phyloP scores from a whole-genome alignment of 2,888 invertebrate species.

The Thymelicus lineola region DNA sequence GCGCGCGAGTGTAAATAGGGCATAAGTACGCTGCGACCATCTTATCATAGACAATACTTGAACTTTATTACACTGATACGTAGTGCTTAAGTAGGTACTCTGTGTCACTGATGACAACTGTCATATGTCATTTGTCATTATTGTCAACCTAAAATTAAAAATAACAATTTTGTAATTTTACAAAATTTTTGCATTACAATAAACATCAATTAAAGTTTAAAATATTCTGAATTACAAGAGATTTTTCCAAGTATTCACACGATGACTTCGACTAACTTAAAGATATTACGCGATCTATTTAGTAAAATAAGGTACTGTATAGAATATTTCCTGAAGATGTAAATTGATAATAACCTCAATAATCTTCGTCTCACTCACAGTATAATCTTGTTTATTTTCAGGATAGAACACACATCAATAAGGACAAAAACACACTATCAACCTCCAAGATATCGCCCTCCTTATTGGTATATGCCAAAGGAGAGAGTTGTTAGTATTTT shows the following conservation, averaged over 20 bases:
- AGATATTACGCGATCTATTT: slow-evolving; percentile 10
- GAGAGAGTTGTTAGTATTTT: slow-evolving; percentile 85
- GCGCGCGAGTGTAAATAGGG: too few species aligned
- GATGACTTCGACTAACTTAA: slow-evolving; percentile 14
- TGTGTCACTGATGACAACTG: too few species aligned
- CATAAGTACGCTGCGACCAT: too few species aligned
- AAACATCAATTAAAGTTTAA: not conserved
- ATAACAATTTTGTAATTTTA: too few species aligned
- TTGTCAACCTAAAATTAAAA: too few species aligned
- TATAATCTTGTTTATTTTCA: slow-evolving; percentile 51
- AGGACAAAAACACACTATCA: slow-evolving; percentile 55
- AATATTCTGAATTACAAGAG: not conserved
- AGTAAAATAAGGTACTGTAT: slow-evolving; percentile 16
- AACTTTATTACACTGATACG: too few species aligned
- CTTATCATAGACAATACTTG: too few species aligned
- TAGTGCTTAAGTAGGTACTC: too few species aligned
- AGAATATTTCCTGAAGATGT: not conserved
- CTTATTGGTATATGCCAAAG: slow-evolving; percentile 90
- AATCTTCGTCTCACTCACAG: not conserved
- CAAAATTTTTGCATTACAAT: too few species aligned
- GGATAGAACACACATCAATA: slow-evolving; percentile 59
- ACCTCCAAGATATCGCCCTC: slow-evolving; percentile 87
- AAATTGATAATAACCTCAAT: slow-evolving; percentile 15
- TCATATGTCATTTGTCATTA: too few species aligned
- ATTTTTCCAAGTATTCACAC: not conserved